Conservation (phyloP, 2,113 vertebrate genomes). For the Engystomops pustulosus region DNA sequence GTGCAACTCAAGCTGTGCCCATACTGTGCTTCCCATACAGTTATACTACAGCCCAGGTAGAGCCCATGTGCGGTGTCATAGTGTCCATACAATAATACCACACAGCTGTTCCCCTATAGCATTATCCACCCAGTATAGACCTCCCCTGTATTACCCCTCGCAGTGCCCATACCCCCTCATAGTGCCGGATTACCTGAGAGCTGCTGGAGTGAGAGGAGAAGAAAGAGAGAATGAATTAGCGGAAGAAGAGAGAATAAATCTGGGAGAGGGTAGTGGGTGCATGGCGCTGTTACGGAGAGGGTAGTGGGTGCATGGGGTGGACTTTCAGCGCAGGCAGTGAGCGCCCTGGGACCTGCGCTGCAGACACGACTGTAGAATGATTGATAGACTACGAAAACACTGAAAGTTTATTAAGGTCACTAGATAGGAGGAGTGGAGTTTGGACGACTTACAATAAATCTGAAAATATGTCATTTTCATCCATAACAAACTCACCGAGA, state of each 20-base stretch:
- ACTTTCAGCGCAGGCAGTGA: not conserved
- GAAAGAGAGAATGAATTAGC: no score
- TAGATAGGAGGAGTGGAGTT: slow-evolving; percentile 1
- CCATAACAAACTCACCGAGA: not conserved
- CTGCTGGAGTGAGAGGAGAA: not conserved
- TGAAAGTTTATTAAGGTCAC: not conserved
- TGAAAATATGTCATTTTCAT: not conserved
- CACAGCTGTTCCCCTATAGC: no score
- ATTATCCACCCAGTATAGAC: no score
- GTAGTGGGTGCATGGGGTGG: not conserved
- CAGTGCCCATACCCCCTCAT: not conserved
- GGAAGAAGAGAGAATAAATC: no score
- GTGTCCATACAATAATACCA: no score
- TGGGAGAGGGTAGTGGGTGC: no score
- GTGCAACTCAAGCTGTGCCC: no score
- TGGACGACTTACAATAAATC: not conserved
- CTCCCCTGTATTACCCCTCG: no score
- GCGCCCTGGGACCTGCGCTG: no score
- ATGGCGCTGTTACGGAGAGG: not conserved
- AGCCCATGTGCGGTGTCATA: no score
- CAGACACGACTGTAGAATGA: not conserved
- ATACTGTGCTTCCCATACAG: no score
- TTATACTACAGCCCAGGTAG: no score
- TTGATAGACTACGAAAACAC: not conserved
- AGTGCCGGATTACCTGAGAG: not conserved